A percentile compares a stretch with the other conserved stretches of the same genome.
phyloP scores from a whole-genome alignment of 2,888 invertebrate genomes.

The Colostygia pectinataria region DNA sequence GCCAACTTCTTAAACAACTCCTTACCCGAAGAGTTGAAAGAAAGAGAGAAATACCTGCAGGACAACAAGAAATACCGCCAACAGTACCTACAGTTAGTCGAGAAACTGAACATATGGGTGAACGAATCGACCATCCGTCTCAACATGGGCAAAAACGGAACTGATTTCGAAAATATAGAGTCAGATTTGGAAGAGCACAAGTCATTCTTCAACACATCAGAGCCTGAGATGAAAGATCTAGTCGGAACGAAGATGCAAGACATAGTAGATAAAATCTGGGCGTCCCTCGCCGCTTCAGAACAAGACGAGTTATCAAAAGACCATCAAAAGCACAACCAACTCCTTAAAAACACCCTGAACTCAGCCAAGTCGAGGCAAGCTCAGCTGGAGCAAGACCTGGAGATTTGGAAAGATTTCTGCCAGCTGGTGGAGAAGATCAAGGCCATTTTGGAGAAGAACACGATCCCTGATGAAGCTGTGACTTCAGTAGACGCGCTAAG shows the following conservation, averaged over 20 bases:
- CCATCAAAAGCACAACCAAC: slow-evolving; percentile 90
- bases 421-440: slow-evolving; percentile 90
- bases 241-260: slow-evolving; percentile 92
- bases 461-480: slow-evolving; percentile 90
- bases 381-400: slow-evolving; percentile 90
- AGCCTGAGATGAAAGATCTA: slow-evolving; percentile 89
- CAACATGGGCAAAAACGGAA: slow-evolving; percentile 90
- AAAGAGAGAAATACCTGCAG: slow-evolving; percentile 90
- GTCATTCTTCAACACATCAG: slow-evolving; percentile 90
- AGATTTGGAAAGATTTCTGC: slow-evolving; percentile 93
- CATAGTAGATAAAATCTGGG: slow-evolving; percentile 94
- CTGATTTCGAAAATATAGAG: slow-evolving; percentile 93
- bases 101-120: slow-evolving; percentile 92
- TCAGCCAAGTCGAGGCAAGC: slow-evolving; percentile 91
- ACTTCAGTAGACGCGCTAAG: slow-evolving; percentile 91
- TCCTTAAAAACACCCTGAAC: slow-evolving; percentile 91
- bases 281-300: slow-evolving; percentile 90
- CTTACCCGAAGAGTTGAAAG: slow-evolving; percentile 90
- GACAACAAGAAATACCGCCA: slow-evolving; percentile 89
- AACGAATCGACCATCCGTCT: slow-evolving; percentile 91
- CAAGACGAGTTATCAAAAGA: slow-evolving; percentile 93
- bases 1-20: slow-evolving; percentile 90
- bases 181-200: slow-evolving; percentile 94
- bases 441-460: slow-evolving; percentile 88
- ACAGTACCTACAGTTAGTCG: slow-evolving; percentile 89